Evolutionary conservation across 2,888 invertebrate genomes (phyloP).

Genomic region (Ectemnius lituratus): DNA sequence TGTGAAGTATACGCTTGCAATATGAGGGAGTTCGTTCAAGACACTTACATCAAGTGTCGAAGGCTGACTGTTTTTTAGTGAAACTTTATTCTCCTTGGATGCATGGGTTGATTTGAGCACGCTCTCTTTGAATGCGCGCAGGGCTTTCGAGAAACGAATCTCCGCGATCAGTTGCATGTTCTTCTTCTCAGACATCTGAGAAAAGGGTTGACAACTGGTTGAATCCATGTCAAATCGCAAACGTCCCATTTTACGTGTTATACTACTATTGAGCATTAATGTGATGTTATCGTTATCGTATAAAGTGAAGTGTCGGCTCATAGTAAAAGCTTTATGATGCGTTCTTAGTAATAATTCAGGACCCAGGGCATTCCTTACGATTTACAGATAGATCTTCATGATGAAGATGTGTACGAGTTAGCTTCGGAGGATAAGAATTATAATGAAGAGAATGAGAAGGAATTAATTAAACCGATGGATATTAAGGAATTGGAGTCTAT

Average conservation of each 20-base stretch:
- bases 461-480: slow-evolving; percentile 74
- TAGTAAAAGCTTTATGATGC: slow-evolving; percentile 2
- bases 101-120: slow-evolving; percentile 59
- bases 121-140: slow-evolving; percentile 79
- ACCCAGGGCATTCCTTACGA: neutral
- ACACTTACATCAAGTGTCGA: slow-evolving; percentile 63
- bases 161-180: slow-evolving; percentile 83
- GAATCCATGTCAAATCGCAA: neutral
- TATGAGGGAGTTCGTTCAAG: no score
- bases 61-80: slow-evolving; percentile 60
- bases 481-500: slow-evolving; percentile 58
- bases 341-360: neutral
- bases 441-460: slow-evolving; percentile 75
- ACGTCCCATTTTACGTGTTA: slow-evolving; percentile 26
- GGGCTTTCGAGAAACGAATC: slow-evolving; percentile 84
- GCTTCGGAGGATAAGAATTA: slow-evolving; percentile 72
- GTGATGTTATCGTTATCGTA: slow-evolving; percentile 33
- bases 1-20: neutral
- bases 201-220: slow-evolving; percentile 34
- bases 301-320: slow-evolving; percentile 50
- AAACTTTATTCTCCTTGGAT: slow-evolving; percentile 73
- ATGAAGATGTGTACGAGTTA: slow-evolving; percentile 66
- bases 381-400: slow-evolving; percentile 58
- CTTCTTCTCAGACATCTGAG: slow-evolving; percentile 85
- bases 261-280: slow-evolving; percentile 28